phyloP scores from a whole-genome alignment of 1,140 invertebrate genomes.

The Chrysomallon squamiferum region DNA sequence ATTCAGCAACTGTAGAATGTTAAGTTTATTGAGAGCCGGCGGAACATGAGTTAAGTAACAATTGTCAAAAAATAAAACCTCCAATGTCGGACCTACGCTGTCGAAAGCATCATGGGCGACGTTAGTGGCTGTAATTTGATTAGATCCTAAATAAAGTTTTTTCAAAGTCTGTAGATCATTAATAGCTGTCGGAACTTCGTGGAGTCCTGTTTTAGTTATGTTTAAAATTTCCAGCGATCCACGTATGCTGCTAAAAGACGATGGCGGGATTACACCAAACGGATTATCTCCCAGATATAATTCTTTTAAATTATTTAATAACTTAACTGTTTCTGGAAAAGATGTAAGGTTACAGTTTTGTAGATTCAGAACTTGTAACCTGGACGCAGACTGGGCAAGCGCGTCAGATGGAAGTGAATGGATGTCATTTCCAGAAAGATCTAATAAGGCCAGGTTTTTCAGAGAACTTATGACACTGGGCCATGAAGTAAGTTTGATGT shows the following conservation, averaged over 20 bases:
- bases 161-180: constrained; percentile 9
- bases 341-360: constrained; percentile 6
- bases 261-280: not conserved
- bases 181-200: constrained; percentile 10
- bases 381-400: not conserved
- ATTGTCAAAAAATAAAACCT: constrained; percentile 12
- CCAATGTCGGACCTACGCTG: not conserved
- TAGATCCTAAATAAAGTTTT: constrained; percentile 14
- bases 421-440: not conserved
- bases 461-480: not conserved
- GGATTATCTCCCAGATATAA: constrained; percentile 13
- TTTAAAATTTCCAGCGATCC: constrained; percentile 12
- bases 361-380: constrained; percentile 7
- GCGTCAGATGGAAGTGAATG: not conserved
- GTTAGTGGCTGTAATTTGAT: constrained; percentile 11
- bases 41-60: constrained; percentile 6
- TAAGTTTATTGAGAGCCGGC: not conserved
- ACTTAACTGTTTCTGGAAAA: not conserved
- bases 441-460: not conserved
- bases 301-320: not conserved
- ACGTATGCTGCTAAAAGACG: not conserved
- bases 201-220: constrained; percentile 4
- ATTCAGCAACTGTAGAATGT: constrained; percentile 9
- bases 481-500: not conserved
- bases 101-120: constrained; percentile 9